Base-by-base conservation (phyloP, 2,113 vertebrate genomes). In the Ceyx melanurus region DNA sequence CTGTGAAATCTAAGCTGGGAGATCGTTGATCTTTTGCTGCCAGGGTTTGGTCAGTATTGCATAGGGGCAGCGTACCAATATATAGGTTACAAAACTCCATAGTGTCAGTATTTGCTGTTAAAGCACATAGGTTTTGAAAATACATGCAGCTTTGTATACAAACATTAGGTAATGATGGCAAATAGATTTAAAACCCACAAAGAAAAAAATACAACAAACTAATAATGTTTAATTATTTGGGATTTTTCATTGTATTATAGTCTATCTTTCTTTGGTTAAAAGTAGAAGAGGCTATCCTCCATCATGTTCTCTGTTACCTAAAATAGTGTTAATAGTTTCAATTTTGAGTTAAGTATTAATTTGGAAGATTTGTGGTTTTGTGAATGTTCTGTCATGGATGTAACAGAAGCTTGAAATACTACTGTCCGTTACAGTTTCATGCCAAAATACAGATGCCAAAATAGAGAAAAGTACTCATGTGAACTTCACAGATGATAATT, bases 351-450 rank as follows among this genome's bases (percentile, higher is more conserved):
- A 82, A 75, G 16, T 26, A 82, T 29, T 73, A 28, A 56, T 50
- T 65, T 13, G 7, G 33, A 60, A 56, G 35, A 40, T 54, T 53
- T 73, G n/a, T 68, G 25, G 53, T 93, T 76, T 76, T 76, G 58
- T 35, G 43, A 53, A 9, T 75, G 40, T 67, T 92, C 90, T 80
- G 72, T 74, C 68, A 37, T 51, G 21, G 72, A 48, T 77, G 35
- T 79, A 94, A 88, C 29, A 73, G 68, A 88, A 88, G 31, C 48
- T 88, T 80, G 35, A 91, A 95, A 92, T 86, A 45, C 64, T 97
- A 91, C 98, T 96, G 96, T 80, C 65, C 92, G 97, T 96, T 88
- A 93, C 97, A 98, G 96, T 96, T 98, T 50, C 13, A 50, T 50
- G 48, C 22, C 48, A 22, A 50, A 50, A 50, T 50, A 22, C 95